These are phyloP conservation scores for Orientallactaga bullata DNA, from an alignment of 2,113 vertebrate genomes.

Conservation along the genomic window DNA sequence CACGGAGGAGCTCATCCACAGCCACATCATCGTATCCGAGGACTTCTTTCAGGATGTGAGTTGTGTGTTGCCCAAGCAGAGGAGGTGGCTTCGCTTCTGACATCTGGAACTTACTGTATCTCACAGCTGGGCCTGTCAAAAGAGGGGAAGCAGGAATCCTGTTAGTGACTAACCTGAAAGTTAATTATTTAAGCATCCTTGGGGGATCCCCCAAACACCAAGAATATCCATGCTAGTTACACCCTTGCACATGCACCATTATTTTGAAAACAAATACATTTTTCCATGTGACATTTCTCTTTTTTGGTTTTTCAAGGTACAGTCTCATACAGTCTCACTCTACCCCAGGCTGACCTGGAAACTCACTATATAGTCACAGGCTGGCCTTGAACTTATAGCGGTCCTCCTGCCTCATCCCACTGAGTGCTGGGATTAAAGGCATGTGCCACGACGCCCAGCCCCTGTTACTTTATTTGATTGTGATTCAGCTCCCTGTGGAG, in stretches of 20 bases:
- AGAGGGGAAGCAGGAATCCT: conserved; percentile 56
- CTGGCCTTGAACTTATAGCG: too few relatives aligned
- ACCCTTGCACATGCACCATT: background rate
- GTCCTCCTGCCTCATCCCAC: too few relatives aligned
- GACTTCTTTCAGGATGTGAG: conserved; percentile 90
- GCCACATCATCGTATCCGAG: conserved; percentile 89
- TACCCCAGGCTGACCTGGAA: too few relatives aligned
- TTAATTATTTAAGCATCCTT: conserved; percentile 54
- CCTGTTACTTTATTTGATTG: conserved; percentile 16
- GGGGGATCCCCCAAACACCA: conserved; percentile 36
- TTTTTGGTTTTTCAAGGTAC: too few relatives aligned
- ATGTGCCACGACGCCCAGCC: background rate
- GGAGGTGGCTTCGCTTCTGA: conserved; percentile 90
- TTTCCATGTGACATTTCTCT: background rate
- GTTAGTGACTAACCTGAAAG: conserved; percentile 64
- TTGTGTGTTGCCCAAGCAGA: conserved; percentile 94
- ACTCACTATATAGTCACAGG: too few relatives aligned
- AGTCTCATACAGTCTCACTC: too few relatives aligned
- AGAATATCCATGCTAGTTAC: conserved; percentile 31
- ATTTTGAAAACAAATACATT: conserved; percentile 7
- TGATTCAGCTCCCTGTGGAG: background rate
- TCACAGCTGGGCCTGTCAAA: conserved; percentile 93
- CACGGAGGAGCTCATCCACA: conserved; percentile 88
- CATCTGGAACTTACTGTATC: conserved; percentile 92
- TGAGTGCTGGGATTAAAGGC: background rate